Evolutionary conservation across 2,797 vertebrate genomes (phyloP).

Genomic region (Lemur catta): DNA sequence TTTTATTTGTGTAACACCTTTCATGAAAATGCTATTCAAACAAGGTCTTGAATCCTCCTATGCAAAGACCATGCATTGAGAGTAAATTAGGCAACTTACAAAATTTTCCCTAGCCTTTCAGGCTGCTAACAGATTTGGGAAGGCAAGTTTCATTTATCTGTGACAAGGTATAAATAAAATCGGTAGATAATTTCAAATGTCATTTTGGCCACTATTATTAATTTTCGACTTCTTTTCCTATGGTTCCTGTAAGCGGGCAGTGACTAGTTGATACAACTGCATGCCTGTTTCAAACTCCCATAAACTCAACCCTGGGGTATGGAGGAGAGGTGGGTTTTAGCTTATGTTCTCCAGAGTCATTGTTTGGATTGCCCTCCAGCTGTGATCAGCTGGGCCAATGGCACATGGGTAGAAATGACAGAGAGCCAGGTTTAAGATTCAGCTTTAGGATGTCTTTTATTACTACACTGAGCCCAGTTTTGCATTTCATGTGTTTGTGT

Average conservation of each 20-base stretch:
- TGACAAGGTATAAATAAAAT: not conserved
- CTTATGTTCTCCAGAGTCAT: not conserved
- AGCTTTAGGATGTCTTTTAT: not conserved
- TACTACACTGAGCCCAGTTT: not conserved
- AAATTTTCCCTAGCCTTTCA: not conserved
- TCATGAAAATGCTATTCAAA: not conserved
- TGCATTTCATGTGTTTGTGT: not conserved
- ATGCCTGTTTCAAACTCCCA: not conserved
- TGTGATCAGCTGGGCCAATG: not conserved
- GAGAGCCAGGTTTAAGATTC: not conserved
- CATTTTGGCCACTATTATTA: not conserved
- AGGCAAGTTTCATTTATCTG: not conserved
- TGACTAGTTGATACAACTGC: not conserved
- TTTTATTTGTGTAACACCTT: not conserved
- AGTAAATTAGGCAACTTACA: not conserved
- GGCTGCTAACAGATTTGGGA: not conserved
- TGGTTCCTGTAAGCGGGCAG: not conserved
- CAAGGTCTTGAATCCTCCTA: not conserved
- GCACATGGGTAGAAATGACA: not conserved
- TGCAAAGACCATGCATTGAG: not conserved
- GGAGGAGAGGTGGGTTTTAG: not conserved
- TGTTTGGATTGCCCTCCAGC: not conserved
- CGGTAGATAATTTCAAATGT: not conserved
- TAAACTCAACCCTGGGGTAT: not conserved
- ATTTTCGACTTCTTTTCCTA: not conserved